Evolutionary conservation across 1,140 invertebrate species (phyloP), one percentile per base, ranked within the genome.

Genomic region (Lepidostoma basale): DNA sequence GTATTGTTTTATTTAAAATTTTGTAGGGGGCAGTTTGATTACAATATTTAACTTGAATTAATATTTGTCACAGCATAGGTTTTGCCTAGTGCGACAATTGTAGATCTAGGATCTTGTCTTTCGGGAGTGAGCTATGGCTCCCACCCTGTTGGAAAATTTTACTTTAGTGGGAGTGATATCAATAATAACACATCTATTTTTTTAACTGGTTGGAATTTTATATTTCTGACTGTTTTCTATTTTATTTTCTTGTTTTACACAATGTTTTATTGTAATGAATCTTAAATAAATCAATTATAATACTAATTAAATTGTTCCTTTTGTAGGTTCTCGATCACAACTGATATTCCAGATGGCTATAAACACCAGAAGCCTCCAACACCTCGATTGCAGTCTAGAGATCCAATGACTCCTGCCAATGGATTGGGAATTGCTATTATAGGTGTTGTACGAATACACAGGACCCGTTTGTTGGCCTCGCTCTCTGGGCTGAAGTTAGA

Each of bases 401-500:
- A 73, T 77, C 76, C 63, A 60, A 78, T 78, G 73, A 77, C 77
- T 0, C 78, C 79, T 0, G 76, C 76, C 26, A 77, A 75, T 39
- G 76, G 74, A 22, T 75, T 78, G 72, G 81, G 79, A 62, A 76
- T 80, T 88, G 71, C 93, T n/a, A 89, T 97, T 4, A 93, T 95
- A 77, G 94, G 94, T 2, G 90, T 93, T n/a, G 90, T 89, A 12
- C 90, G 92, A 77, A 94, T 98, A 52, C 92, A 96, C 73, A 87
- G 93, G 62, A 95, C 95, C 0, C 86, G 93, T 28, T 80, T 98
- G 3, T 81, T 96, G 65, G 96, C 96, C 0, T 95, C 95, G 3
- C 80, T 98, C 1, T 97, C 95, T 75, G 96, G 96, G 0, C 83
- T 98, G 12, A 97, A 98, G 79, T 82, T 97, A 25, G 94, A 97